Base-by-base conservation (phyloP, 2,888 invertebrate species). In the Caenorhabditis wallacei region DNA sequence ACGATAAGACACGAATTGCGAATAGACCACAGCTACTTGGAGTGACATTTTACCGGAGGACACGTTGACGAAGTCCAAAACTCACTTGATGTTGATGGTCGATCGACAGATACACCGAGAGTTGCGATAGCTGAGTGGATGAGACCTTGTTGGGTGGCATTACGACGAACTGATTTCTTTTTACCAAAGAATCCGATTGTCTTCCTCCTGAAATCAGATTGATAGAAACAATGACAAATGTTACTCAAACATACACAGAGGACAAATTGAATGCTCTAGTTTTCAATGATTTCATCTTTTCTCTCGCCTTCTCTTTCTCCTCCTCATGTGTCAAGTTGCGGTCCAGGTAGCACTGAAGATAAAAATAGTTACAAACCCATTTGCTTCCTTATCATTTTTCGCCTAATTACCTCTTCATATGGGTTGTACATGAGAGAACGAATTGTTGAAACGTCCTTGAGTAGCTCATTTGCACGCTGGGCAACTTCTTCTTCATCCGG, bases 241-340 rank as follows among this genome's bases (percentile, higher is more conserved):
- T 3, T 3, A 30, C 4, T 30, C 4, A n/a, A 35, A 61, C 79
- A 20, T 54, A 81, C 83, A 61, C 53, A 46, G 56, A 48, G 0
- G 80, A 76, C 40, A 87, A 26, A 30, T 59, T 64, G 8, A 68
- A 59, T 2, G 86, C 85, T 37, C 76, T 71, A 11, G 16, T 61
- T 30, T 85, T 84, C 54, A 86, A 57, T 40, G 59, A 64, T 48
- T 71, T 78, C 75, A 88, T 70, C 30, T 88, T 64, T 22, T 63
- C 72, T 22, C 64, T 78, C 24, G 79, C 40, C 56, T 82, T 56
- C 78, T 89, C 89, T 22, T 84, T 86, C 43, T 85, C 84, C 20
- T 84, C 88, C 40, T 90, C 89, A 56, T 89, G 86, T 8, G 87
- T 86, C 70, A 90, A 80, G 74, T 90, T 90, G 37, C 90, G 84